These are phyloP conservation scores for Stenotaenia linearis DNA, from an alignment of 2,888 invertebrate genomes.

Conservation along the genomic window DNA sequence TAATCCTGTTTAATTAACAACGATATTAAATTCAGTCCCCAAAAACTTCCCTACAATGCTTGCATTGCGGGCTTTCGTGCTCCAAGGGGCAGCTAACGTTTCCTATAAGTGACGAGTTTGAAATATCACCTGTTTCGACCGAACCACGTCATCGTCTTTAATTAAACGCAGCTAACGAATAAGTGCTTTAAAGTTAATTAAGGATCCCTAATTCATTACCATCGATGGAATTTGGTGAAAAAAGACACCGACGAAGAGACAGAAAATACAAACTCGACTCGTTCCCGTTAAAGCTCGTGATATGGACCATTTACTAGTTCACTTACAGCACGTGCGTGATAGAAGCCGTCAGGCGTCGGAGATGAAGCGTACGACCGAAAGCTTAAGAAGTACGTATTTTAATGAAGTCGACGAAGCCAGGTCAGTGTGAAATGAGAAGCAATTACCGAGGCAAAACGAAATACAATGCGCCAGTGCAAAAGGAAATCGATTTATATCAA, in stretches of 20 bases:
- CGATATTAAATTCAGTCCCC: too few species aligned
- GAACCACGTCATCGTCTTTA: background rate
- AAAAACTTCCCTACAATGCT: too few species aligned
- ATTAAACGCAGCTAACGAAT: background rate
- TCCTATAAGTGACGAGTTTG: too few species aligned
- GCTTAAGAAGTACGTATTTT: constrained; percentile 7
- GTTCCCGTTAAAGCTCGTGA: background rate
- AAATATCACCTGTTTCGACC: too few species aligned
- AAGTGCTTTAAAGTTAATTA: background rate
- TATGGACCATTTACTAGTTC: background rate
- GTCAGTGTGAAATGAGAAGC: constrained; percentile 1
- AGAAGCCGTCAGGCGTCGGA: background rate
- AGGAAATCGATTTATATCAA: background rate
- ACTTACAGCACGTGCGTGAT: background rate
- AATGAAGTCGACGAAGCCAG: background rate
- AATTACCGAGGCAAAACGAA: background rate
- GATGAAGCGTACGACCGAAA: background rate
- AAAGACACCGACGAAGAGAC: background rate
- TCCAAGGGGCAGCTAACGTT: too few species aligned
- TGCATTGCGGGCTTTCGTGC: too few species aligned
- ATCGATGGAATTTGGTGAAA: background rate
- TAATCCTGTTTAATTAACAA: too few species aligned
- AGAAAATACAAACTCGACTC: background rate
- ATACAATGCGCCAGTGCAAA: background rate
- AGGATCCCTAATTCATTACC: background rate